phyloP scores from a whole-genome alignment of 1,140 invertebrate genomes.

The Pentalonia nigronervosa region DNA sequence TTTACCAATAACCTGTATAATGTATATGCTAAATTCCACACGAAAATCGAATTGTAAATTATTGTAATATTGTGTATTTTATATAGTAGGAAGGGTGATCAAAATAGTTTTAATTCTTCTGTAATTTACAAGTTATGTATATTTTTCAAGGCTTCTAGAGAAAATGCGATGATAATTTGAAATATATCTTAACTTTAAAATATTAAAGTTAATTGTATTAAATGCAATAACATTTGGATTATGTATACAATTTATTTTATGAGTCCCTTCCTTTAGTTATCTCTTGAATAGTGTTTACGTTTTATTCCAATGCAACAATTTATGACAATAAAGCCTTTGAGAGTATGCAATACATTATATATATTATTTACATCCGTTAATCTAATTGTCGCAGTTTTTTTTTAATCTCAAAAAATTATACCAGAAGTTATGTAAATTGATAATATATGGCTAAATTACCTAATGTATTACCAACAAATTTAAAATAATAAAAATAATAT shows the following conservation, averaged over 20 bases:
- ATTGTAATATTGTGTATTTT: background rate
- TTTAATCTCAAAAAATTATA: background rate
- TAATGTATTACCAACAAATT: no score
- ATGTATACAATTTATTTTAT: slow-evolving; percentile 48
- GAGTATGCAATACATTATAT: background rate
- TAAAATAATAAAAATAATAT: background rate
- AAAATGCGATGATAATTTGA: background rate
- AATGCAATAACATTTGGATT: background rate
- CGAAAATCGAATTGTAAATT: slow-evolving; percentile 15
- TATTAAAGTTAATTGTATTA: slow-evolving; percentile 4
- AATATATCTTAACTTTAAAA: background rate
- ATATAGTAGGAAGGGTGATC: background rate
- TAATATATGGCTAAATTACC: background rate
- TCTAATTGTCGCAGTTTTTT: background rate
- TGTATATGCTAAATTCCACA: background rate
- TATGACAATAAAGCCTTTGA: slow-evolving; percentile 32
- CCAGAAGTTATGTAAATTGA: background rate
- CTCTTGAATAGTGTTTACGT: slow-evolving; percentile 36
- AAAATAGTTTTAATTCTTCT: background rate
- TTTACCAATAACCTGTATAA: background rate
- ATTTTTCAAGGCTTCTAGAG: background rate
- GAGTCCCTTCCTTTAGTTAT: slow-evolving; percentile 31
- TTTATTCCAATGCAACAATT: background rate
- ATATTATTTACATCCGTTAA: slow-evolving; percentile 25
- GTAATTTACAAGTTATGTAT: background rate